Conservation (phyloP, 2,888 invertebrate genomes). For the Alloplasta piceator region DNA sequence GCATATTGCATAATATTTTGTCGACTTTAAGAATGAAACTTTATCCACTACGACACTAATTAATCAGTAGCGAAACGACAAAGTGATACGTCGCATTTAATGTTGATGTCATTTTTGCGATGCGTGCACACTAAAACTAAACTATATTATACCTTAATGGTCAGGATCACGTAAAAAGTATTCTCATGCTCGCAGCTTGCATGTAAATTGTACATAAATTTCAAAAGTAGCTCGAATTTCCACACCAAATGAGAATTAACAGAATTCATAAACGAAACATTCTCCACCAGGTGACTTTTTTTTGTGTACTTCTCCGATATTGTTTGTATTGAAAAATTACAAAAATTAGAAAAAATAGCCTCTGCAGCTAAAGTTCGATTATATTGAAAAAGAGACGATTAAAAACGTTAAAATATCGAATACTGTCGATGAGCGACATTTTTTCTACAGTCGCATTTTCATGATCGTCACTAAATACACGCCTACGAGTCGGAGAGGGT, state of each 20-base stretch:
- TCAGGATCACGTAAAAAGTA: slow-evolving; percentile 16
- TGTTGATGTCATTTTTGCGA: slow-evolving; percentile 30
- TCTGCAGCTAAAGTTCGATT: too few species aligned
- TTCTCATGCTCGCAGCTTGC: slow-evolving; percentile 21
- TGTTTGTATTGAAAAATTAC: too few species aligned
- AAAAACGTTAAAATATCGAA: too few species aligned
- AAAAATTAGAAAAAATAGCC: too few species aligned
- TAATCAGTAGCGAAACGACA: slow-evolving; percentile 8
- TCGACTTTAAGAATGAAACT: slow-evolving; percentile 47
- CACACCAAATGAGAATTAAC: slow-evolving; percentile 18
- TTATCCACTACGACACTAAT: slow-evolving; percentile 41
- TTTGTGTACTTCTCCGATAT: neutral
- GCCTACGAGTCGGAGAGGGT: too few species aligned
- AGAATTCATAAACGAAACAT: slow-evolving; percentile 3
- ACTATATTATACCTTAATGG: slow-evolving; percentile 24
- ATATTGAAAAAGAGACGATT: too few species aligned
- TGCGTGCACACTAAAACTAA: slow-evolving; percentile 29
- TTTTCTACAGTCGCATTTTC: too few species aligned
- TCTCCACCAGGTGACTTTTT: neutral
- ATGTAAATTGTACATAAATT: slow-evolving; percentile 43
- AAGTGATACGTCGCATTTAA: slow-evolving; percentile 36
- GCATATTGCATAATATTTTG: slow-evolving; percentile 41
- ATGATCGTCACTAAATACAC: too few species aligned
- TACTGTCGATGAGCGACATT: too few species aligned
- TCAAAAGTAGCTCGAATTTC: slow-evolving; percentile 4